Base-by-base conservation (phyloP, 2,888 invertebrate species). In the Synergus laeviventris region DNA sequence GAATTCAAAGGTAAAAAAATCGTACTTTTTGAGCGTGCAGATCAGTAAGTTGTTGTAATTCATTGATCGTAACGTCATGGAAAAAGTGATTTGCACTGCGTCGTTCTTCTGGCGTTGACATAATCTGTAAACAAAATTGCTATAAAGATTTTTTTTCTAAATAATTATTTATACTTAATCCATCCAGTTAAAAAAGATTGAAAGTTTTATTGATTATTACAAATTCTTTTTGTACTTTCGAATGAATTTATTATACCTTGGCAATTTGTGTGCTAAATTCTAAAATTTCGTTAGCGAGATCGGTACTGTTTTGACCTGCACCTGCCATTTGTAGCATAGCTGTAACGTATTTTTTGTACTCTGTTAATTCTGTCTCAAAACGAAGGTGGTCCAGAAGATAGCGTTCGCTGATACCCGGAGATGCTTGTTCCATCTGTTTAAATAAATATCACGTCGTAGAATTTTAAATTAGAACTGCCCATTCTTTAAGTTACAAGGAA, bases 341-440 rank as follows among this genome's bases (percentile, higher is more conserved):
- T 78, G 91, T 91, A 79, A 94, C 92, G 90, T 94, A 94, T 81
- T 91, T 92, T 86, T 92, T 93, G 91, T 94, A 94, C 87, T 94
- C 93, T 24, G 87, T 89, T 75, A 94, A 86, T 89, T 94, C 94
- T 79, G 93, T 92, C 36, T 92, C 88, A 90, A 94, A 94, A 86
- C 94, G 93, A 77, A 92, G 91, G 0, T 94, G 93, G 81, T 93
- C 92, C 60, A 94, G 91, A 14, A 94, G 92, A 89, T 94, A 94
- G 70, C 93, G 92, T 84, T 94, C 94, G 84, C 93, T 93, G 90
- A 94, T 94, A 49, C 94, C 94, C 0, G 94, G 94, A 0, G 94
- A 92, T 16, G 94, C 93, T 90, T 94, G 94, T 88, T 94, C 94
- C 84, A 94, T 91, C 94, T 94, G 88, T 60, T 87, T 74, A 79